Evolutionary conservation across 2,888 invertebrate genomes (phyloP), one percentile per base, ranked within the genome.

Genomic region (Luperina nickerlii): DNA sequence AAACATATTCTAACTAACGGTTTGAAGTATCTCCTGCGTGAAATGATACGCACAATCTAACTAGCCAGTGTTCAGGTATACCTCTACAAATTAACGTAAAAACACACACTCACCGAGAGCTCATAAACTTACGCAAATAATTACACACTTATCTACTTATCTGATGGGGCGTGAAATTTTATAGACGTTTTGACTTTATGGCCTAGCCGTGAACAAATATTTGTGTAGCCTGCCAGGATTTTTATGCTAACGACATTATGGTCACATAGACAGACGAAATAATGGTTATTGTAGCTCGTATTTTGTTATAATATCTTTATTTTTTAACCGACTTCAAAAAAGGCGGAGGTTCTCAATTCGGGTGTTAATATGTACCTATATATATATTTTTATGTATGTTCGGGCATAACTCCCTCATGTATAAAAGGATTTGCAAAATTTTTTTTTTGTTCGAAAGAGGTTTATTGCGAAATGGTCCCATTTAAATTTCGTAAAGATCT

Each of bases 111-210:
- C 77, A 81, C 78, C 15, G 27, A 66, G 51, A 45, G 48, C 67
- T 74, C 62, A 67, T 83, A 83, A 87, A 83, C 51, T 63, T 74
- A 38, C 74, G 86, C 42, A 79, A 70, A 80, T 87, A 87, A 87
- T 79, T 82, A 87, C 74, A 74, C 60, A 74, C 74, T 79, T 89
- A 89, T 85, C 72, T 81, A 81, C 78, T 78, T 77, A 80, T 78
- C 54, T 89, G 70, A 80, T 87, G 85, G 85, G 77, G 68, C 72
- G 76, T 87, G 80, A 89, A 82, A 89, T 85, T 89, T 89, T 87
- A 89, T 85, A 83, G 77, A 80, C 77, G 63, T 63, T 79, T 78
- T 79, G 48, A 72, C 57, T 85, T 85, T 80, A 87, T 74, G 32
- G 32, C 48, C n/a, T 15, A 13, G 11, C 75, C 79, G 69, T 71